These are phyloP conservation scores for Amphipyra tragopoginis DNA, from an alignment of 2,888 invertebrate genomes.

Conservation along the genomic window DNA sequence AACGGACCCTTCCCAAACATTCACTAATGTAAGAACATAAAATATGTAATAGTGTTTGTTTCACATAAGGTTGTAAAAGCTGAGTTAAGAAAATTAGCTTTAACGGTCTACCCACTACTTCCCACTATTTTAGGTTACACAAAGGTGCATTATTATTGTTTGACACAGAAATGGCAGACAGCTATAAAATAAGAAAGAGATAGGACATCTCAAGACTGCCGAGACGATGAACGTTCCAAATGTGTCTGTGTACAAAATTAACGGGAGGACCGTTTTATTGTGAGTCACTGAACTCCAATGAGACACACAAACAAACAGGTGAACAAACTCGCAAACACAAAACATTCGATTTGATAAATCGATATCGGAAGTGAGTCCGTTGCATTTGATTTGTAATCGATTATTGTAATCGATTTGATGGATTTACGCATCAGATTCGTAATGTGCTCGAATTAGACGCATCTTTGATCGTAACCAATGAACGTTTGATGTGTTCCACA, in stretches of 20 bases:
- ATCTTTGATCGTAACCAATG: conserved; percentile 52
- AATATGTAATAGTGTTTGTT: conserved; percentile 17
- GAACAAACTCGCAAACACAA: conserved; percentile 70
- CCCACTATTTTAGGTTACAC: conserved; percentile 28
- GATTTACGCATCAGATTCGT: conserved; percentile 38
- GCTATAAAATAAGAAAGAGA: conserved; percentile 56
- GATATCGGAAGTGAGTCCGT: conserved; percentile 40
- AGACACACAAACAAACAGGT: conserved; percentile 70
- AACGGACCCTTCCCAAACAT: conserved; percentile 16
- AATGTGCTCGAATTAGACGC: conserved; percentile 43
- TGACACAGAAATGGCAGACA: conserved; percentile 44
- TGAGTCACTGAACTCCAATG: conserved; percentile 72
- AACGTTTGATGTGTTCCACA: conserved; percentile 49
- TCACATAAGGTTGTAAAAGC: conserved; percentile 7
- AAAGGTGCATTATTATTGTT: conserved; percentile 37
- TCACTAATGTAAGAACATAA: background rate
- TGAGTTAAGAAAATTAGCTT: conserved; percentile 20
- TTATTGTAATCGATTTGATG: conserved; percentile 50
- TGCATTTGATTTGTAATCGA: conserved; percentile 54
- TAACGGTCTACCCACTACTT: conserved; percentile 11
- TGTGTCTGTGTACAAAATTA: conserved; percentile 69
- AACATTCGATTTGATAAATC: conserved; percentile 50
- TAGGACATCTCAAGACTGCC: conserved; percentile 53
- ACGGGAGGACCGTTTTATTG: conserved; percentile 71
- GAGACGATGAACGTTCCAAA: conserved; percentile 61